Percentiles rank a stretch among this genome's conserved stretches.
Evolutionary conservation across 2,113 vertebrate species (phyloP).

Genomic region (Lasiurus cinereus): DNA sequence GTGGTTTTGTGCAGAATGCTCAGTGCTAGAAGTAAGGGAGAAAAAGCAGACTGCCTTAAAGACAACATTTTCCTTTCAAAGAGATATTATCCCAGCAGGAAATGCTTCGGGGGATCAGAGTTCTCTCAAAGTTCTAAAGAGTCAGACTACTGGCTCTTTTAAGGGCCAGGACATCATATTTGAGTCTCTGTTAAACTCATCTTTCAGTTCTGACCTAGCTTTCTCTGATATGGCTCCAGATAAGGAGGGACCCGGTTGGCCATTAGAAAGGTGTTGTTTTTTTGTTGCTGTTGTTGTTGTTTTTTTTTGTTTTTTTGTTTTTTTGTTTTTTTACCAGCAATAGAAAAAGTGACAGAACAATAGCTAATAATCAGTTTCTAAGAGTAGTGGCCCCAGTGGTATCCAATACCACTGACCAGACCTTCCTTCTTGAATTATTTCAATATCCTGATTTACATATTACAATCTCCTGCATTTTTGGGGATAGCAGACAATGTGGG

Average conservation of each 20-base stretch:
- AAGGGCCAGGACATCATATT: neutral
- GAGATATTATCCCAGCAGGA: neutral
- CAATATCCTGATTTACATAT: neutral
- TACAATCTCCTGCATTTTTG: too few species aligned
- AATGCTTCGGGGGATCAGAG: neutral
- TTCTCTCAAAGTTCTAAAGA: neutral
- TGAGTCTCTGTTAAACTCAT: neutral
- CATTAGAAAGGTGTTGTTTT: neutral
- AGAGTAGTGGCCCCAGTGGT: neutral
- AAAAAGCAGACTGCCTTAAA: conserved; percentile 18
- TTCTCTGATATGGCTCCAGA: neutral
- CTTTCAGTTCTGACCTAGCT: neutral
- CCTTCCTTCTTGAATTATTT: neutral
- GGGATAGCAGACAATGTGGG: too few species aligned
- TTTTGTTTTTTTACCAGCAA: neutral
- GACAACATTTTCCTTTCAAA: conserved; percentile 28
- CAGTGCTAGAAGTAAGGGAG: neutral
- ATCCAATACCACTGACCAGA: neutral
- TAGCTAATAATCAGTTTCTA: neutral
- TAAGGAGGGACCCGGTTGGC: neutral
- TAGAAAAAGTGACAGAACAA: conserved; percentile 17
- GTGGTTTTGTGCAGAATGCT: conserved; percentile 41
- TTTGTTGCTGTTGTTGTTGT: too few species aligned
- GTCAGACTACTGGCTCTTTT: neutral
- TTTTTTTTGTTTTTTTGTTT: too few species aligned